Percentiles rank a stretch among this genome's conserved stretches.
These are phyloP conservation scores for Philereme transversata DNA, from an alignment of 2,888 invertebrate species.

Conservation along the genomic window DNA sequence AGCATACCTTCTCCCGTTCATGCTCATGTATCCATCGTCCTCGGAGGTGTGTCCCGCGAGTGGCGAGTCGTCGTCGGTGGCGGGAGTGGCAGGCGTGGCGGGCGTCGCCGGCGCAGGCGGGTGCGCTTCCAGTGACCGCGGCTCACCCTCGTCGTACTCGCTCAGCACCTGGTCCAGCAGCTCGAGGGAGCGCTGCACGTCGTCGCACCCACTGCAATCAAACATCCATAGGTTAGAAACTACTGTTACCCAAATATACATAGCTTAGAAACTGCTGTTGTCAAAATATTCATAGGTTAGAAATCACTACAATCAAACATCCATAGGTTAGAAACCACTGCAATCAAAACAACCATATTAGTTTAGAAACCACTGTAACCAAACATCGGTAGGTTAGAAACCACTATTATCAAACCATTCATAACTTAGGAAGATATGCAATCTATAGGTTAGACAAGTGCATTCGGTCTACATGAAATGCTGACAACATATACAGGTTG, in stretches of 20 bases:
- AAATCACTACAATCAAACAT: not conserved
- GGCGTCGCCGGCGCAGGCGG: conserved; percentile 76
- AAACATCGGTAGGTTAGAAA: no score
- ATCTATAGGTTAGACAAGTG: no score
- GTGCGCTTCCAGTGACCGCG: conserved; percentile 76
- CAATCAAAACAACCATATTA: no score
- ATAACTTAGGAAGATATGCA: no score
- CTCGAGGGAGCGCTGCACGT: conserved; percentile 94
- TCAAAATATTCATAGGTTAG: not conserved
- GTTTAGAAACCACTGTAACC: no score
- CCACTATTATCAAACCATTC: no score
- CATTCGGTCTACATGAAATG: no score
- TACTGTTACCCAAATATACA: no score
- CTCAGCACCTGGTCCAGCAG: conserved; percentile 94
- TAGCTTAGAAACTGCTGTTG: no score
- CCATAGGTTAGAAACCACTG: no score
- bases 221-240: not conserved
- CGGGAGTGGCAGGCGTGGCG: conserved; percentile 82
- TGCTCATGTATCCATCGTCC: conserved; percentile 96
- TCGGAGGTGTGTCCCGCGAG: conserved; percentile 93
- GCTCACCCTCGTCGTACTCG: conserved; percentile 93
- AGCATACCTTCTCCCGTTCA: conserved; percentile 90
- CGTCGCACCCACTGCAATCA: conserved; percentile 90
- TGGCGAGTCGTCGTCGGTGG: conserved; percentile 89
- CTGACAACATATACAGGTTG: no score